These are phyloP conservation scores for Tetraneura akinire DNA, from an alignment of 1,140 invertebrate genomes.

Conservation along the genomic window DNA sequence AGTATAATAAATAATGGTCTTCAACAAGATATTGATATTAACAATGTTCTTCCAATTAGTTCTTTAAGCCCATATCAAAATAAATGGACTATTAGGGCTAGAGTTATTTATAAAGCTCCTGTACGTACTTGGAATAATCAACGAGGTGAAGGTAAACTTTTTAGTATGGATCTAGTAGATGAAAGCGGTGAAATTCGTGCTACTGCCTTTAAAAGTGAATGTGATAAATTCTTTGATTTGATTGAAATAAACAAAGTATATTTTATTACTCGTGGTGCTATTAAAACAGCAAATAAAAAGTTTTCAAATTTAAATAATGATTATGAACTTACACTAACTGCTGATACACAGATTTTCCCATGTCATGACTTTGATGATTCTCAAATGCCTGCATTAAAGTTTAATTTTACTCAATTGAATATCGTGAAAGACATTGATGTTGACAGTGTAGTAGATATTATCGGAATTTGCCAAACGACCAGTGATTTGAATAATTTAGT, in stretches of 20 bases:
- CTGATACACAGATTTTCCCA: conserved; percentile 74
- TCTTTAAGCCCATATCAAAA: conserved; percentile 89
- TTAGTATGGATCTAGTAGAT: conserved; percentile 90
- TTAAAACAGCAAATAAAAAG: conserved; percentile 93
- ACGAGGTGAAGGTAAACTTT: conserved; percentile 89
- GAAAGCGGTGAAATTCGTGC: conserved; percentile 92
- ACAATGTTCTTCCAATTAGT: conserved; percentile 67
- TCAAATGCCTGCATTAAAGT: conserved; percentile 76
- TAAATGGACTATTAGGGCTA: conserved; percentile 89
- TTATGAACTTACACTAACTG: conserved; percentile 92
- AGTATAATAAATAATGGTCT: conserved; percentile 14
- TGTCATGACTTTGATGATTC: conserved; percentile 67
- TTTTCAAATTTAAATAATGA: conserved; percentile 85
- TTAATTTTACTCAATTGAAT: conserved; percentile 78
- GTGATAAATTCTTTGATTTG: conserved; percentile 88
- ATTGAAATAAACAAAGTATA: conserved; percentile 74
- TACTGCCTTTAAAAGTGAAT: conserved; percentile 89
- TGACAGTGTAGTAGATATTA: conserved; percentile 81
- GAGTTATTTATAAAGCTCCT: conserved; percentile 80
- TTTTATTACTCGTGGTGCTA: conserved; percentile 76
- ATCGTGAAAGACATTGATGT: conserved; percentile 70
- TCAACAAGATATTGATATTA: conserved; percentile 39
- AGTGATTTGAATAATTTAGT: conserved; percentile 74
- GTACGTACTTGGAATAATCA: conserved; percentile 90
- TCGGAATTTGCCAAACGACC: conserved; percentile 82